A percentile compares a stretch with the other conserved stretches of the same genome.
Conservation (phyloP, 2,113 vertebrate species). For the Thamnophis sirtalis region DNA sequence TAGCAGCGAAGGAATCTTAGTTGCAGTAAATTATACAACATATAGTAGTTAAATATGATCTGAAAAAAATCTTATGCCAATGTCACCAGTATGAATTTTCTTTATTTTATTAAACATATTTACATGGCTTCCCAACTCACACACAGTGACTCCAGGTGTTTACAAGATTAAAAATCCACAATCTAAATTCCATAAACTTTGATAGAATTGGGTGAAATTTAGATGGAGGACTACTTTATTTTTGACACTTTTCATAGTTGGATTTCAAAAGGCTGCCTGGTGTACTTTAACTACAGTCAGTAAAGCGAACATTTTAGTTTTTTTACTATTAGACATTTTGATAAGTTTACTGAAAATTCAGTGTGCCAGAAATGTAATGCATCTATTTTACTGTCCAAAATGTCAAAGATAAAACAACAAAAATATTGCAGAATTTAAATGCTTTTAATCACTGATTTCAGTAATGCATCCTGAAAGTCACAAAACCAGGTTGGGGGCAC, state of each 20-base stretch:
- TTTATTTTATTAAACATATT: not conserved
- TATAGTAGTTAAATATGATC: not conserved
- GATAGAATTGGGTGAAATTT: not conserved
- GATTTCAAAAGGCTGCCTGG: not conserved
- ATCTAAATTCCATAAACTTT: not conserved
- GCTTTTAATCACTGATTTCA: not conserved
- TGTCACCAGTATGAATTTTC: not conserved
- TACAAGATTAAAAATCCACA: not conserved
- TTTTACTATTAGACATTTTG: not conserved
- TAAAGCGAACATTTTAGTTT: not conserved
- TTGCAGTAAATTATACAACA: not conserved
- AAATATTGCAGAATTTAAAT: not conserved
- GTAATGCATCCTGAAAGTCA: not conserved
- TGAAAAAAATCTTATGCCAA: not conserved
- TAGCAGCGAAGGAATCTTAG: not conserved
- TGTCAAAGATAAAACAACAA: not conserved
- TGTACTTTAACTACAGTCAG: not conserved
- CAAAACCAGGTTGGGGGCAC: not conserved
- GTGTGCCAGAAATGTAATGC: not conserved
- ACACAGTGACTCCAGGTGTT: not conserved
- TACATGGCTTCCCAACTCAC: not conserved
- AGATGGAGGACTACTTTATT: not conserved
- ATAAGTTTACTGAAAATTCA: not conserved
- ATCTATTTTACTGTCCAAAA: not conserved
- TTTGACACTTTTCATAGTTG: not conserved